Evolutionary conservation across 2,888 invertebrate genomes (phyloP).

Genomic region (Drosophila pseudotalamancana): DNA sequence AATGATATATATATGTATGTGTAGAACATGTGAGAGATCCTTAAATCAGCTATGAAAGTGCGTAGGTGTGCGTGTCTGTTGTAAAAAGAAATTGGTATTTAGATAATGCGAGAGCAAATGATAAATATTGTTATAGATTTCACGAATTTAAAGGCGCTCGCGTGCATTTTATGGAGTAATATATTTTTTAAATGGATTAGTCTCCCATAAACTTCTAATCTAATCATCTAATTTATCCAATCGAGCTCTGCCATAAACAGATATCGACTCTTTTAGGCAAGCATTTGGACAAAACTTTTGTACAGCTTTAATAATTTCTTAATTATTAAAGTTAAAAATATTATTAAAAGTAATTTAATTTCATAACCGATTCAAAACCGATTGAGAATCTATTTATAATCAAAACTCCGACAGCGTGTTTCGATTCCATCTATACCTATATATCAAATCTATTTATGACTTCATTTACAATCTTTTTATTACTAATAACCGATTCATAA

Average conservation of each 20-base stretch:
- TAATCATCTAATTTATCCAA: no score
- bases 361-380: slow-evolving; percentile 15
- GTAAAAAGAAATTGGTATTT: slow-evolving; percentile 27
- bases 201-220: no score
- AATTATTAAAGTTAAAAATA: no score
- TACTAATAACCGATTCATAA: neutral
- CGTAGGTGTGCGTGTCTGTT: slow-evolving; percentile 4
- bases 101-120: slow-evolving; percentile 47
- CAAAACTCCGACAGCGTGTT: no score
- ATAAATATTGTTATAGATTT: slow-evolving; percentile 37
- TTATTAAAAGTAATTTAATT: no score
- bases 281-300: no score
- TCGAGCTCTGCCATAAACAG: no score
- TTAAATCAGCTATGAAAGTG: slow-evolving; percentile 32
- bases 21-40: slow-evolving; percentile 51
- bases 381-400: neutral
- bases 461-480: no score
- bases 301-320: no score
- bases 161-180: slow-evolving; percentile 1
- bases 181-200: neutral
- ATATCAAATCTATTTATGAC: no score
- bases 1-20: slow-evolving; percentile 4
- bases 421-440: no score
- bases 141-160: slow-evolving; percentile 27
- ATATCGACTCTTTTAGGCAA: no score